Conservation (phyloP, 2,797 vertebrate species). For the Oryzias sinensis region DNA sequence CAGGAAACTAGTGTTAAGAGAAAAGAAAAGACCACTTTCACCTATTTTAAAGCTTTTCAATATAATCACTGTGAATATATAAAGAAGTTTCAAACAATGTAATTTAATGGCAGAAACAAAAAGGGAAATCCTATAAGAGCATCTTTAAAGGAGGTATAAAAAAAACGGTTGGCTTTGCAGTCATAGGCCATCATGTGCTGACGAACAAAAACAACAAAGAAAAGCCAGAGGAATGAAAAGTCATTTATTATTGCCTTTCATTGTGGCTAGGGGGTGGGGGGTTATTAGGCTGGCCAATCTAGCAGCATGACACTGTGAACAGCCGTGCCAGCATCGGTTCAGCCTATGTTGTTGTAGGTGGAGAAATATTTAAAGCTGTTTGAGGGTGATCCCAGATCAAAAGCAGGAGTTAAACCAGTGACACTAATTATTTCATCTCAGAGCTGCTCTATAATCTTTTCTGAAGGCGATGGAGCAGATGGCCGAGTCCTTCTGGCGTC, state of each 20-base stretch:
- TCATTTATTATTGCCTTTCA: slow-evolving; percentile 41
- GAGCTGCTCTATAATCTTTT: slow-evolving; percentile 42
- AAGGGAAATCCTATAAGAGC: no score
- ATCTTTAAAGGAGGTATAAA: slow-evolving; percentile 4
- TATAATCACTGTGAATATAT: no score
- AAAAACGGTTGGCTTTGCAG: slow-evolving; percentile 15
- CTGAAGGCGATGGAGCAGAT: slow-evolving; percentile 52
- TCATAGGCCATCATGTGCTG: slow-evolving; percentile 16
- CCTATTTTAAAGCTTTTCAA: no score
- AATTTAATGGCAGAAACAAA: no score
- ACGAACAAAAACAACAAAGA: slow-evolving; percentile 15
- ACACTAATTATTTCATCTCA: slow-evolving; percentile 58
- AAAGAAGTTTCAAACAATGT: no score
- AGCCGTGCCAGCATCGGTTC: slow-evolving; percentile 26
- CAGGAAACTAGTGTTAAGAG: no score
- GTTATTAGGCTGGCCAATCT: slow-evolving; percentile 15
- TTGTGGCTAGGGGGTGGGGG: background rate
- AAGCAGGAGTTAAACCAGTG: slow-evolving; percentile 30
- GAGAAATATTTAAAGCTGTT: slow-evolving; percentile 48
- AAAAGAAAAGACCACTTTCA: no score
- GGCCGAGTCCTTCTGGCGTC: slow-evolving; percentile 40
- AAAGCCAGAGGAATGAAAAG: slow-evolving; percentile 26
- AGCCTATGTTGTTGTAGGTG: slow-evolving; percentile 42
- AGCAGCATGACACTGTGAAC: slow-evolving; percentile 15
- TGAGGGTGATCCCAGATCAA: slow-evolving; percentile 47